Conservation (phyloP, 2,113 vertebrate species). For the Erythrolamprus reginae region DNA sequence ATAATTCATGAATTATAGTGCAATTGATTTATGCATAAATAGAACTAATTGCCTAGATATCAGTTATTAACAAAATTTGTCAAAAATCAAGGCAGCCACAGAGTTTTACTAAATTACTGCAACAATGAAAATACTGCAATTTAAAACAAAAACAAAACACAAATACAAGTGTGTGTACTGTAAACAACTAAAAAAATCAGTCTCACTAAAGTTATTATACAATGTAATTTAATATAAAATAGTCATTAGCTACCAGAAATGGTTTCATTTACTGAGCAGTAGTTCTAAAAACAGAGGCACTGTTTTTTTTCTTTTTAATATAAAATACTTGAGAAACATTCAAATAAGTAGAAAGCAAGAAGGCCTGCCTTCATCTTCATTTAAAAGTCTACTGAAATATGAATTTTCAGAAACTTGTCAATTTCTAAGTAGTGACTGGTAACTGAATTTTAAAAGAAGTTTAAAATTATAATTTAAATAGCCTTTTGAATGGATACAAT, state of each 20-base stretch:
- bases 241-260: slow-evolving; percentile 85
- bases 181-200: slow-evolving; percentile 83
- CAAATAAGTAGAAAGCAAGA: slow-evolving; percentile 82
- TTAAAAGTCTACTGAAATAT: slow-evolving; percentile 76
- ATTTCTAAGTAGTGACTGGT: slow-evolving; percentile 70
- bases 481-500: slow-evolving; percentile 64
- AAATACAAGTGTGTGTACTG: slow-evolving; percentile 83
- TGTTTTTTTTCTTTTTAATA: slow-evolving; percentile 73
- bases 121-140: slow-evolving; percentile 83
- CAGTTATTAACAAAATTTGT: slow-evolving; percentile 82
- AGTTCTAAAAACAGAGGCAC: slow-evolving; percentile 90
- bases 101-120: slow-evolving; percentile 83
- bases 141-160: slow-evolving; percentile 63
- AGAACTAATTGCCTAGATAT: slow-evolving; percentile 86
- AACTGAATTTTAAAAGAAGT: slow-evolving; percentile 76
- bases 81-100: slow-evolving; percentile 86
- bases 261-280: slow-evolving; percentile 81
- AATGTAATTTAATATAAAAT: slow-evolving; percentile 86
- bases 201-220: slow-evolving; percentile 84
- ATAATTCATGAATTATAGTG: slow-evolving; percentile 94
- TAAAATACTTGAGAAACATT: slow-evolving; percentile 90
- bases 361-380: slow-evolving; percentile 73
- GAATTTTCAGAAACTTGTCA: slow-evolving; percentile 69
- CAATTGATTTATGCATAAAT: slow-evolving; percentile 98
- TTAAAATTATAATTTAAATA: slow-evolving; percentile 71